Base-by-base conservation (phyloP, 2,797 vertebrate species). In the Diceros bicornis region DNA sequence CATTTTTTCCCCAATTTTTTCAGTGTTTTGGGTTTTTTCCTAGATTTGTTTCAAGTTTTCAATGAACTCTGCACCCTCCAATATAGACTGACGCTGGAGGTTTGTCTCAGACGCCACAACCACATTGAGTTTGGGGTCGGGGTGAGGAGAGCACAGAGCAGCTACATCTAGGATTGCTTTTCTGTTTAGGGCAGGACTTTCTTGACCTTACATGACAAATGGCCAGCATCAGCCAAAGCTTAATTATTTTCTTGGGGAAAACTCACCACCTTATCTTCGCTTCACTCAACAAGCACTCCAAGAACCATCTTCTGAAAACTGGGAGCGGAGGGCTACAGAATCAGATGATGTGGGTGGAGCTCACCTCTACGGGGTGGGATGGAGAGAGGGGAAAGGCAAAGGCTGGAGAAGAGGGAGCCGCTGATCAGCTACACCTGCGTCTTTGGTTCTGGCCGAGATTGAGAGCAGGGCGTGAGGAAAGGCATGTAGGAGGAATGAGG, bases 281-380 rank as follows among this genome's bases (percentile, higher is more conserved):
- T 29, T 57, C 74, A 25, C 17, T 71, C 34, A 5, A 20, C 52
- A 50, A 37, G 94, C 8, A 14, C 21, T 7, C 64, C 25, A 57
- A 69, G 34, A 44, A 34, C 79, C 41, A 25, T 27, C 95, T 57
- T 50, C 87, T 2, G 20, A 21, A 6, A 34, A 12, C 37, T 32
- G 4, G 12, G 44, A 18, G 2, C 0, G 0, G 17, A 62, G 55
- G 12, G 12, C 55, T 1, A 1, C 7, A 1, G 55, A 17, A 6
- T 6, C 68, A 32, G 61, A 6, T 4, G 84, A 62, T 0, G 29
- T 44, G 83, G 69, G 64, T 7, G 59, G 75, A 74, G 81, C 34
- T 14, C 2, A 23, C 13, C 16, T 32, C 44, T 20, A 8, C 1
- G 0, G 10, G n/a, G 66, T 9, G 7, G 12, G 0, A 0, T 2